Percentiles rank a stretch among this genome's conserved stretches.
These are phyloP conservation scores for Luperina nickerlii DNA, from an alignment of 2,888 invertebrate species.

Conservation along the genomic window DNA sequence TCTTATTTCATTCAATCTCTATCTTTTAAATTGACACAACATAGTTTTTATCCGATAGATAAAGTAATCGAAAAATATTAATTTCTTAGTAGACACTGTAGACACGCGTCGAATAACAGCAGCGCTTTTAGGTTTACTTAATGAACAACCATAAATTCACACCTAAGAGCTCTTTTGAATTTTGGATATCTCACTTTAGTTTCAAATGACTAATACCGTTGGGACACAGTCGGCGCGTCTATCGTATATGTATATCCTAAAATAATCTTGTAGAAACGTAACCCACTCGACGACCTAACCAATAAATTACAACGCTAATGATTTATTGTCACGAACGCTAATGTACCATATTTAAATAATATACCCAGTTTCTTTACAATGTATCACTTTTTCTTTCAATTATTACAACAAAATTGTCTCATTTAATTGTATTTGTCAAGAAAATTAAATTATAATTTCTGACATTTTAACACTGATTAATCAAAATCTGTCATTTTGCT, in stretches of 20 bases:
- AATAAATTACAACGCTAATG: slow-evolving; percentile 55
- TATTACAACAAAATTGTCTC: slow-evolving; percentile 15
- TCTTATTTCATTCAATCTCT: slow-evolving; percentile 11
- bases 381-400: slow-evolving; percentile 38
- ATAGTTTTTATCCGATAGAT: neutral
- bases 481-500: slow-evolving; percentile 16
- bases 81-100: neutral
- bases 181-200: slow-evolving; percentile 28
- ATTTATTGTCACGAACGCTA: slow-evolving; percentile 39
- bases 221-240: slow-evolving; percentile 30
- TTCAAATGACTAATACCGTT: slow-evolving; percentile 38
- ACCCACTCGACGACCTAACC: slow-evolving; percentile 24
- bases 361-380: slow-evolving; percentile 26
- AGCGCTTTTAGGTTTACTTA: slow-evolving; percentile 27
- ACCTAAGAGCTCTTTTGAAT: slow-evolving; percentile 14
- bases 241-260: slow-evolving; percentile 31
- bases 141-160: slow-evolving; percentile 32
- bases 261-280: slow-evolving; percentile 42
- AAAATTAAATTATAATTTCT: slow-evolving; percentile 30
- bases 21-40: slow-evolving; percentile 1
- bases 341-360: slow-evolving; percentile 41
- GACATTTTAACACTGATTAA: slow-evolving; percentile 24
- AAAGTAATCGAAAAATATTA: slow-evolving; percentile 7
- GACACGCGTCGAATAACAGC: neutral
- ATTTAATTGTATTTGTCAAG: slow-evolving; percentile 31